Evolutionary conservation across 35 echinoderm and acorn worm genomes (phyloP).

Genomic region (Ophiothrix spiculata): DNA sequence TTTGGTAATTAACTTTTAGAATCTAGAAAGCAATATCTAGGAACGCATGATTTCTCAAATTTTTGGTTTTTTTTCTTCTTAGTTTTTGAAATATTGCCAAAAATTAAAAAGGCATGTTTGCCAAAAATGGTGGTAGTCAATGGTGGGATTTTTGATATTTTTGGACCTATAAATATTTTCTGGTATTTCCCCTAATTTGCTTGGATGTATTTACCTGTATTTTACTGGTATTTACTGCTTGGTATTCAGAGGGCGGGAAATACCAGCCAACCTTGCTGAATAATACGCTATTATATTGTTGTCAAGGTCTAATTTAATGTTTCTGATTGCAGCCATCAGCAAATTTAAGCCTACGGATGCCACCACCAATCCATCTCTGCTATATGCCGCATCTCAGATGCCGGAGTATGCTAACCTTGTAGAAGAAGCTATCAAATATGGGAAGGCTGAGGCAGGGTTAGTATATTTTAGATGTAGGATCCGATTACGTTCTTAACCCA

Average conservation of each 20-base stretch:
- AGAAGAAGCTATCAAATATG: constrained; percentile 53
- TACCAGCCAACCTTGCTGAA: not conserved
- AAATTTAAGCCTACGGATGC: constrained; percentile 89
- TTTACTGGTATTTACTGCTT: not conserved
- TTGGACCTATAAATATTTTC: too few species aligned
- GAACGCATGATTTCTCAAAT: too few species aligned
- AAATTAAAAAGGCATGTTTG: too few species aligned
- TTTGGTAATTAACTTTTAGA: too few species aligned
- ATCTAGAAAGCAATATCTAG: too few species aligned
- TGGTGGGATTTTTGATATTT: too few species aligned
- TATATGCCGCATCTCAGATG: constrained; percentile 60
- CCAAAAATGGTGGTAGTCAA: too few species aligned
- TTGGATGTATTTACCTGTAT: not conserved
- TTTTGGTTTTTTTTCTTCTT: too few species aligned
- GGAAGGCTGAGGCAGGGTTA: constrained; percentile 46
- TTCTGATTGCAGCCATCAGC: constrained; percentile 54
- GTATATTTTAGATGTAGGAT: too few species aligned
- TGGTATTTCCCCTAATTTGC: too few species aligned
- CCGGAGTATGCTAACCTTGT: constrained; percentile 49
- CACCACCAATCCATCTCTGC: constrained; percentile 82
- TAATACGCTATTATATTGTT: not conserved
- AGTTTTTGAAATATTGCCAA: too few species aligned
- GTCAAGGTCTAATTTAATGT: not conserved
- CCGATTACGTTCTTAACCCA: too few species aligned
- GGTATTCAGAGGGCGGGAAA: not conserved